These are phyloP conservation scores for Gyrodactylus bullatarudis DNA, from an alignment of 1,140 invertebrate genomes.

Conservation along the genomic window DNA sequence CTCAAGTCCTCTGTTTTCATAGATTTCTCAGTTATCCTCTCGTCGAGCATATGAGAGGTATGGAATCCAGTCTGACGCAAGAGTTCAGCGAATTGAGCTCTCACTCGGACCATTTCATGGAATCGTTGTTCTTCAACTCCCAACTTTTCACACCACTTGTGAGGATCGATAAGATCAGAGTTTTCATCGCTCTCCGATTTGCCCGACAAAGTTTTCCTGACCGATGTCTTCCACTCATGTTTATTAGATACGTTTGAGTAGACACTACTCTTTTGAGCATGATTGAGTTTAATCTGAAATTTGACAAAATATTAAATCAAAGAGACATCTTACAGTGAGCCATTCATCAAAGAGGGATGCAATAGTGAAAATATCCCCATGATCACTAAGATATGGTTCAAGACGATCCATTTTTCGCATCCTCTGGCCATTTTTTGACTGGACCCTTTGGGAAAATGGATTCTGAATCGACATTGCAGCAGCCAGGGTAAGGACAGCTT, in stretches of 20 bases:
- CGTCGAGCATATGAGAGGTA: slow-evolving; percentile 20
- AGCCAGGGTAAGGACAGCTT: slow-evolving; percentile 56
- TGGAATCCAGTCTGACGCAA: slow-evolving; percentile 29
- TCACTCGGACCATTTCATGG: slow-evolving; percentile 69
- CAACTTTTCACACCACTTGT: slow-evolving; percentile 47
- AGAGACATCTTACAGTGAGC: slow-evolving; percentile 28
- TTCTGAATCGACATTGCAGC: slow-evolving; percentile 64
- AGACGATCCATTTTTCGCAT: neutral
- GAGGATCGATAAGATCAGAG: slow-evolving; percentile 20
- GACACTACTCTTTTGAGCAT: neutral
- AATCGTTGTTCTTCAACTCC: slow-evolving; percentile 76
- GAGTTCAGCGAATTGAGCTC: slow-evolving; percentile 50
- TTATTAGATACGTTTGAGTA: neutral
- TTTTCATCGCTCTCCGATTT: neutral
- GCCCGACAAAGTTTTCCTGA: neutral
- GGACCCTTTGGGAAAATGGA: slow-evolving; percentile 57
- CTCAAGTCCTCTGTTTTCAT: neutral
- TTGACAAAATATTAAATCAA: no score
- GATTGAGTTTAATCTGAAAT: neutral
- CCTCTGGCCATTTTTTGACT: slow-evolving; percentile 43
- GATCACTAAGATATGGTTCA: slow-evolving; percentile 44
- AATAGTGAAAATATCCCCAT: slow-evolving; percentile 71
- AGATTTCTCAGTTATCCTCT: slow-evolving; percentile 23
- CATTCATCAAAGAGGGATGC: slow-evolving; percentile 57
- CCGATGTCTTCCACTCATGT: neutral